These are phyloP conservation scores for Gastrophysa polygoni DNA, from an alignment of 2,888 invertebrate genomes.

Conservation along the genomic window DNA sequence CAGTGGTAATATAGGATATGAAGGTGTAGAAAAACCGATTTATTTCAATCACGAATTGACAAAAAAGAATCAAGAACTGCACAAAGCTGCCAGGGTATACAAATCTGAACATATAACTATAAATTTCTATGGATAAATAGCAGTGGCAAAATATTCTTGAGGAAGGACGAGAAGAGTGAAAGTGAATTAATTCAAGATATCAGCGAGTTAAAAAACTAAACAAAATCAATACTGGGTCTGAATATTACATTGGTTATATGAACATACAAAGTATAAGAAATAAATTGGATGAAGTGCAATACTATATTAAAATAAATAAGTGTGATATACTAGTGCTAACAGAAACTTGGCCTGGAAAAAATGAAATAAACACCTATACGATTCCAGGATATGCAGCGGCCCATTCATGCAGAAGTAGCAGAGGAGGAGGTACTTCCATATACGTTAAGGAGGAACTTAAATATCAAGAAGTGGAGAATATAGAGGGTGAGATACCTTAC, in stretches of 20 bases:
- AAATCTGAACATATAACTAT: too few relatives aligned
- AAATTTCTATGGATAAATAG: too few relatives aligned
- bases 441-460: constrained; percentile 8
- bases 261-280: too few relatives aligned
- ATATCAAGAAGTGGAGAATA: background rate
- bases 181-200: background rate
- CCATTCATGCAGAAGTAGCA: constrained; percentile 6
- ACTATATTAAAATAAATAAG: constrained; percentile 1
- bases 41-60: background rate
- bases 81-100: constrained; percentile 1
- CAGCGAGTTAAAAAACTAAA: background rate
- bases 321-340: constrained; percentile 13
- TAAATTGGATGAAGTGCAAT: too few relatives aligned
- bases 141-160: too few relatives aligned
- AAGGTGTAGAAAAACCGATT: background rate
- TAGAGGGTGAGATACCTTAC: background rate
- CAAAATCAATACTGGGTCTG: too few relatives aligned
- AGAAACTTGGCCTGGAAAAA: constrained; percentile 10
- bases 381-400: too few relatives aligned
- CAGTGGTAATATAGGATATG: background rate
- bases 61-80: background rate
- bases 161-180: too few relatives aligned
- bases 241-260: too few relatives aligned
- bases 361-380: background rate
- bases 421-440: constrained; percentile 12